A percentile compares a stretch with the other conserved stretches of the same genome.
Conservation (phyloP, 2,797 vertebrate species). For the Malacoraja senta region DNA sequence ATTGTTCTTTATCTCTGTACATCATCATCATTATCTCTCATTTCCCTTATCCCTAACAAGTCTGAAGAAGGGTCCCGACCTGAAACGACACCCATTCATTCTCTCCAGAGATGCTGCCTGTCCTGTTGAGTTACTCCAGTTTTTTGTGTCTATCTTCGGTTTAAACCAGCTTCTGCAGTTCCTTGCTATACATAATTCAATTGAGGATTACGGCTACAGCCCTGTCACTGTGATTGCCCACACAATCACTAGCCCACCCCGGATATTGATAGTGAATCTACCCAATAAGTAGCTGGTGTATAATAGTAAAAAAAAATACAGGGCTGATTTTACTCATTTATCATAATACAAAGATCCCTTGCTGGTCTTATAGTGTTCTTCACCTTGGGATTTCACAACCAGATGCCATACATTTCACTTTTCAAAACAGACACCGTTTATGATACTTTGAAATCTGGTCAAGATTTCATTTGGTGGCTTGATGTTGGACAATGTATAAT, state of each 20-base stretch:
- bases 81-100: too few relatives aligned
- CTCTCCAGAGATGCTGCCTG: too few relatives aligned
- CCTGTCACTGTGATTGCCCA: neutral
- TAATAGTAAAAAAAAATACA: neutral
- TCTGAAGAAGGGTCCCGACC: too few relatives aligned
- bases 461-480: neutral
- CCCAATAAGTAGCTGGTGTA: too few relatives aligned
- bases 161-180: too few relatives aligned
- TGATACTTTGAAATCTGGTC: neutral
- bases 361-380: neutral
- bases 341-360: neutral
- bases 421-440: neutral
- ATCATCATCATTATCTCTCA: too few relatives aligned
- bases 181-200: neutral
- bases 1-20: too few relatives aligned
- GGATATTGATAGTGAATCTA: neutral
- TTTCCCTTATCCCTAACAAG: too few relatives aligned
- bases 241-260: neutral
- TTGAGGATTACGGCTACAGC: neutral
- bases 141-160: too few relatives aligned
- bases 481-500: neutral
- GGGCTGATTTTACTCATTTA: neutral
- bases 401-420: neutral
- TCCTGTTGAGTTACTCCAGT: too few relatives aligned
- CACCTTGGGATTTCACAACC: neutral